phyloP scores from a whole-genome alignment of 23 tunicate species.

The Trididemnum miniatum region DNA sequence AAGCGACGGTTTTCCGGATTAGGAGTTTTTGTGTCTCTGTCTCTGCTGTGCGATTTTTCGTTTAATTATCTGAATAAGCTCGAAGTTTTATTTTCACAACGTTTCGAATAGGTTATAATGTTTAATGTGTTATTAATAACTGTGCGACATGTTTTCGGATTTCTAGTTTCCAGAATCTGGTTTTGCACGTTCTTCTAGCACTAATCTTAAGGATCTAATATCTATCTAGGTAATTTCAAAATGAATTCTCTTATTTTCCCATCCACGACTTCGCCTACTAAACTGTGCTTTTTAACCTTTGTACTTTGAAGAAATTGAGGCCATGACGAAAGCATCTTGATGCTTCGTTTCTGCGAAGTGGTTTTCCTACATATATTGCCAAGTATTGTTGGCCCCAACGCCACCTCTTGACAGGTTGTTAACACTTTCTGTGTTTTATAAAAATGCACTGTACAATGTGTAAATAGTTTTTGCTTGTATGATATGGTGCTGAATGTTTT shows the following conservation, averaged over 20 bases:
- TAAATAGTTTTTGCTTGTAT: not conserved
- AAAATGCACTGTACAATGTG: conserved; percentile 19
- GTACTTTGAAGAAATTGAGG: not conserved
- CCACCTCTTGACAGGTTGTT: conserved; percentile 1
- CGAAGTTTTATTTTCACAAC: too few relatives aligned
- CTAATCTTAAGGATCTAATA: not conserved
- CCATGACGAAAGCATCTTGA: conserved; percentile 2
- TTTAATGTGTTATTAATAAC: too few relatives aligned
- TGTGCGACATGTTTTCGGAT: too few relatives aligned
- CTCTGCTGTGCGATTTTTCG: too few relatives aligned
- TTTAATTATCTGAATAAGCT: too few relatives aligned
- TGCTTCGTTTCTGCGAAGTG: not conserved
- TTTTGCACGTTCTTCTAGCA: not conserved
- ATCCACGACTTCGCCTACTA: too few relatives aligned
- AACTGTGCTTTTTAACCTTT: conserved; percentile 18
- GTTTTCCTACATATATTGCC: not conserved
- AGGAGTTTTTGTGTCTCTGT: too few relatives aligned
- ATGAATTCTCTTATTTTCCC: too few relatives aligned
- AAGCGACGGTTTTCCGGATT: not conserved
- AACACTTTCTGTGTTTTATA: not conserved
- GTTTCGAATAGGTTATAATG: too few relatives aligned
- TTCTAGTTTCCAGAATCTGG: too few relatives aligned
- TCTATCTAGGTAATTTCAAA: not conserved
- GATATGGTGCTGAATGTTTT: conserved; percentile 2
- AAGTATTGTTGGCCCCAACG: not conserved